These are phyloP conservation scores for Tipula confusa DNA, from an alignment of 2,888 invertebrate genomes.

Conservation along the genomic window DNA sequence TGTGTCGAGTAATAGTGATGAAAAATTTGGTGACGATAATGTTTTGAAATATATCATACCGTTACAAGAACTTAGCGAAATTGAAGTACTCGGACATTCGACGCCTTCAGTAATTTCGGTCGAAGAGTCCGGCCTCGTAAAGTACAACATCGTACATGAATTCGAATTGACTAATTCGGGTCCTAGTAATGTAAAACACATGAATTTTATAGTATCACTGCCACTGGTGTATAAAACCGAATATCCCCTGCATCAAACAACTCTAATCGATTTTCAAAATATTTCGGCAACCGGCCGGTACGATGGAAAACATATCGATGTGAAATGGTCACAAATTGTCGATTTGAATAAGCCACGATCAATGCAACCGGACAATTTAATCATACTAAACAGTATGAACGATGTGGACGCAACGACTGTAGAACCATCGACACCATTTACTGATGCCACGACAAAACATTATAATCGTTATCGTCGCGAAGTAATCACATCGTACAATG, in stretches of 20 bases:
- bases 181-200: conserved; percentile 45
- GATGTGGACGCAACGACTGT: conserved; percentile 34
- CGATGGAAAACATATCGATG: conserved; percentile 42
- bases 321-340: conserved; percentile 39
- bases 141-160: neutral
- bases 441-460: neutral
- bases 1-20: conserved; percentile 47
- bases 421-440: neutral
- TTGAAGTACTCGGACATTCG: conserved; percentile 41
- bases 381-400: conserved; percentile 30
- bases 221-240: conserved; percentile 43
- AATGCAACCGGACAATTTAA: conserved; percentile 33
- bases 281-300: conserved; percentile 38
- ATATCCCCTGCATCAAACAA: neutral
- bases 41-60: conserved; percentile 41
- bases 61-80: conserved; percentile 45
- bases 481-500: neutral
- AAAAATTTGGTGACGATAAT: conserved; percentile 43
- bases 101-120: neutral
- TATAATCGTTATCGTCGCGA: neutral
- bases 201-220: conserved; percentile 44
- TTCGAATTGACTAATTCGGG: conserved; percentile 44
- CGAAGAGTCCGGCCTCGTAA: neutral
- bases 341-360: neutral
- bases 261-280: conserved; percentile 40